Conservation (phyloP, 2,113 vertebrate genomes). For the Arenaria interpres region DNA sequence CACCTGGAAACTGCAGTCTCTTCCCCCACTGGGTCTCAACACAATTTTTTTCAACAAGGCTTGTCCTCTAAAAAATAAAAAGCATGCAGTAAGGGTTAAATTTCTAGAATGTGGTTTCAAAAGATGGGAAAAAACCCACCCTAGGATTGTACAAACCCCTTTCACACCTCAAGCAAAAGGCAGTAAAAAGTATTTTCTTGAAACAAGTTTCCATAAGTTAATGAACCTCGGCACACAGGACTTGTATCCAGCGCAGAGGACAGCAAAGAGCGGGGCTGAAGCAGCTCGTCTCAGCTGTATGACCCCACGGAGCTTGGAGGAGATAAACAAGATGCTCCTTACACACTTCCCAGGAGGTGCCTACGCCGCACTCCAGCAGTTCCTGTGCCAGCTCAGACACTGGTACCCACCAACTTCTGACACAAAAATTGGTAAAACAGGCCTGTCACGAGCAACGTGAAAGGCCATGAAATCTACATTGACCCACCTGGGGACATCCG, state of each 20-base stretch:
- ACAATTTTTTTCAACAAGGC: not conserved
- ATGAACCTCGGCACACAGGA: not conserved
- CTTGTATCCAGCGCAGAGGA: not conserved
- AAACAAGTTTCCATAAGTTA: not conserved
- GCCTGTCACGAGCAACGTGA: accelerated
- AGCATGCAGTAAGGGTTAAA: not conserved
- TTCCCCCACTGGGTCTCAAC: not conserved
- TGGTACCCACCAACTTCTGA: no score
- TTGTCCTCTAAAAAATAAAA: no score
- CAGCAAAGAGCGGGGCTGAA: not conserved
- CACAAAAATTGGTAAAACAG: not conserved
- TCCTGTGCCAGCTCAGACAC: not conserved
- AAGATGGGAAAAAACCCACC: not conserved
- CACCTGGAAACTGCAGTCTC: not conserved
- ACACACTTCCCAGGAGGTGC: not conserved
- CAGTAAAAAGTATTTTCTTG: not conserved
- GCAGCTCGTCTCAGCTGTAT: accelerated
- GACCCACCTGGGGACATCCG: accelerated
- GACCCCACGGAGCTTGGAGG: not conserved
- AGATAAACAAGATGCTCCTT: not conserved
- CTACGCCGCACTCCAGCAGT: not conserved
- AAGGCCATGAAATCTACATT: accelerated
- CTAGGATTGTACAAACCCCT: not conserved
- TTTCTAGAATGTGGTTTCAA: not conserved
- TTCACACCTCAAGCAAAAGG: not conserved